Percentiles rank a stretch among this genome's conserved stretches.
Evolutionary conservation across 2,888 invertebrate genomes (phyloP).

Genomic region (Lepidocyrtoides sp.): DNA sequence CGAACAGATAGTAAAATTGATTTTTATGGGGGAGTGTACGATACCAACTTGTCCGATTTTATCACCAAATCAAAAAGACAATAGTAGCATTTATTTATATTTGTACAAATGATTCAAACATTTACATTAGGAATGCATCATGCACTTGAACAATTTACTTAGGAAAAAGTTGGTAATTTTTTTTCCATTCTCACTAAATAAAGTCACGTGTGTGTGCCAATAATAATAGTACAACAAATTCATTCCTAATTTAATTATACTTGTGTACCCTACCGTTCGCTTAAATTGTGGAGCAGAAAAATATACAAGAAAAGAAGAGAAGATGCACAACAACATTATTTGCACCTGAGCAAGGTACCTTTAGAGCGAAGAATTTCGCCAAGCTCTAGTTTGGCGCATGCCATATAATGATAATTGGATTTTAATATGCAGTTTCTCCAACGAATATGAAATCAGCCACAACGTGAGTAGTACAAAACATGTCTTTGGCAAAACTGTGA

Average conservation of each 20-base stretch:
- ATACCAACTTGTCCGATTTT: not conserved
- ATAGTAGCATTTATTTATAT: not conserved
- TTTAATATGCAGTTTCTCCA: conserved; percentile 60
- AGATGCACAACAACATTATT: not conserved
- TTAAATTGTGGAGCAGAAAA: not conserved
- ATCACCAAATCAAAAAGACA: not conserved
- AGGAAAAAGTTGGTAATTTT: not conserved
- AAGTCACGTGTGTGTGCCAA: too few relatives aligned
- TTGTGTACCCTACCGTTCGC: not conserved
- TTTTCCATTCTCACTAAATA: conserved; percentile 3
- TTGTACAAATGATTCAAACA: not conserved
- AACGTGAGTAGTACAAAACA: conserved; percentile 30
- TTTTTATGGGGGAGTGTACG: not conserved
- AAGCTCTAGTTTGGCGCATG: conserved; percentile 10
- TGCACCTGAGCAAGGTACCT: conserved; percentile 4
- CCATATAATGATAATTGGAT: conserved; percentile 50
- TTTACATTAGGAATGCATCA: not conserved
- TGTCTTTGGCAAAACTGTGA: conserved; percentile 11
- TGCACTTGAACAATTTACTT: not conserved
- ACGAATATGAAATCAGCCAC: conserved; percentile 18
- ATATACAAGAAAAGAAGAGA: not conserved
- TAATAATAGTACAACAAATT: conserved; percentile 2
- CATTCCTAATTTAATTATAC: conserved; percentile 29
- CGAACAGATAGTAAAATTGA: not conserved
- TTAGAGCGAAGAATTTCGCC: not conserved